Percentiles rank a stretch among this genome's conserved stretches.
These are phyloP conservation scores for Sebastes elongatus DNA, from an alignment of 2,797 vertebrate genomes.

Conservation along the genomic window DNA sequence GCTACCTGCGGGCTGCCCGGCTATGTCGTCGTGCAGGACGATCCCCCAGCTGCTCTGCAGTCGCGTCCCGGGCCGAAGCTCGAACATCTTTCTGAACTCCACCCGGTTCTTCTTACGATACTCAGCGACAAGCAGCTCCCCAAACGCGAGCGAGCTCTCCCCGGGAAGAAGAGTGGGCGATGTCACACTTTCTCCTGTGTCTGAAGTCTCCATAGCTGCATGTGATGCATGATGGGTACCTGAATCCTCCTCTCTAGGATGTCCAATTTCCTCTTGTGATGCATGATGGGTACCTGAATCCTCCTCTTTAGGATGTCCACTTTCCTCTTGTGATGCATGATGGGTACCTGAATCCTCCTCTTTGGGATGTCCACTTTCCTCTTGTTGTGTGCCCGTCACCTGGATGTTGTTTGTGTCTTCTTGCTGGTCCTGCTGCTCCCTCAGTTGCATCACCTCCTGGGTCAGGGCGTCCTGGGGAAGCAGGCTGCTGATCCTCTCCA, in stretches of 20 bases:
- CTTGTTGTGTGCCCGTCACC: neutral
- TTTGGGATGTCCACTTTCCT: neutral
- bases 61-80: constrained; percentile 58
- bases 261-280: neutral
- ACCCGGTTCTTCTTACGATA: constrained; percentile 52
- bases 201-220: neutral
- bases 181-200: neutral
- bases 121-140: constrained; percentile 87
- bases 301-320: too few relatives aligned
- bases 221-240: neutral
- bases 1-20: constrained; percentile 79
- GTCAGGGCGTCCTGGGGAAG: constrained; percentile 78
- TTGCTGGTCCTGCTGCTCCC: constrained; percentile 40
- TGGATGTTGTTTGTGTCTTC: neutral
- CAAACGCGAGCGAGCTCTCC: constrained; percentile 73
- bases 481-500: constrained; percentile 84
- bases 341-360: neutral
- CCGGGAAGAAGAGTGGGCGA: constrained; percentile 40
- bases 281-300: too few relatives aligned
- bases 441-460: constrained; percentile 78
- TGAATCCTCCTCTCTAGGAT: too few relatives aligned
- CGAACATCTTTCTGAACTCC: constrained; percentile 84
- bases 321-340: too few relatives aligned
- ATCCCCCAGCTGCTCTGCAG: constrained; percentile 80
- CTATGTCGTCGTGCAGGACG: constrained; percentile 79